Evolutionary conservation across 1,140 invertebrate species (phyloP), one percentile per base, ranked within the genome.

Genomic region (Drosophila murphyi): DNA sequence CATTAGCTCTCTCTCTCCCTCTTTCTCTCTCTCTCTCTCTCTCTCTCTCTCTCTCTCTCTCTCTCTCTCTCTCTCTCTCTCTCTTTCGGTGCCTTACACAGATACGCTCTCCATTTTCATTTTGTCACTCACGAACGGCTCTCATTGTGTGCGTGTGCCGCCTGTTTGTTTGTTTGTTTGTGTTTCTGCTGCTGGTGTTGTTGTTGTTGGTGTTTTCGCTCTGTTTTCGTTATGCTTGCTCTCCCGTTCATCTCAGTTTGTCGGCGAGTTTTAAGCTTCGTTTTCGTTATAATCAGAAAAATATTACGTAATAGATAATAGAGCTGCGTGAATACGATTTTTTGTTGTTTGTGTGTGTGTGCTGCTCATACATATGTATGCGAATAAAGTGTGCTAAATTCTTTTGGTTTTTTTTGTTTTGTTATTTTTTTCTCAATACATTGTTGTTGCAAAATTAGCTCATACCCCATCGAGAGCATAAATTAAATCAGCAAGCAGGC

Each of bases 261-360:
- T 72, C 70, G 72, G 57, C 65, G 68, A 82, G 80, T 80, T 78
- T 88, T 70, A 89, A 88, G 85, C 85, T 88, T 85, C 85, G 81
- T 85, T 89, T 88, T 90, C 83, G 67, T 81, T 73, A 77, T 72
- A 77, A 77, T 74, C 72, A 74, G 51, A 80, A 88, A 89, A 89
- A 89, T 85, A 88, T 88, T 88, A 88, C 85, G 85, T 88, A 88
- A 88, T 88, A 88, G 78, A 72, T 85, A 85, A 88, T 85, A 89
- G 68, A 88, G 69, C 75, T 71, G 68, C 76, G 61, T 60, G 63
- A 60, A 47, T 60, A 39, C 37, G 63, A 56, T 41, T 65, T 52
- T 47, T 37, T 72, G 51, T 48, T 51, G 48, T 45, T 47, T 70
- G 31, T 70, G 61, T 50, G 50, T 57, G 34, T 55, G 43, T 61